Percentiles rank a stretch among this genome's conserved stretches.
Evolutionary conservation across 2,888 invertebrate genomes (phyloP).

Genomic region (Philhelius pedissequus): DNA sequence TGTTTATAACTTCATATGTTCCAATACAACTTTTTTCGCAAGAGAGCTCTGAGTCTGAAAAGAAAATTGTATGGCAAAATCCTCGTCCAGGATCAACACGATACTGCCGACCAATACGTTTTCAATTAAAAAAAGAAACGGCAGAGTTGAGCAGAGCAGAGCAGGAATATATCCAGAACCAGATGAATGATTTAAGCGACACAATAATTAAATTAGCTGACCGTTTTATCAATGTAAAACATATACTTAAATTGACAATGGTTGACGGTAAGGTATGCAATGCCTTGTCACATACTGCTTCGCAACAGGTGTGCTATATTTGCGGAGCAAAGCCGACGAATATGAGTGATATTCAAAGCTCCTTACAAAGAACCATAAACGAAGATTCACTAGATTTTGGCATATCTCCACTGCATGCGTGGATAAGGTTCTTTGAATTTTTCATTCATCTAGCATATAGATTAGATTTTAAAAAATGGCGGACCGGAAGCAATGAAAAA

Average conservation of each 20-base stretch:
- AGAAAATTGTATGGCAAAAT: conserved; percentile 17
- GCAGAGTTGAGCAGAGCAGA: conserved; percentile 18
- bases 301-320: background rate
- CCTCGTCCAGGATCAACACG: conserved; percentile 8
- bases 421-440: too few relatives aligned
- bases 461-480: too few relatives aligned
- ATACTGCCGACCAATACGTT: conserved; percentile 19
- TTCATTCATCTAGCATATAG: too few relatives aligned
- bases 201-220: background rate
- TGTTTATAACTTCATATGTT: conserved; percentile 8
- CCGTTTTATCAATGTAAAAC: background rate
- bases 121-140: conserved; percentile 3
- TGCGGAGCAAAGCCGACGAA: background rate
- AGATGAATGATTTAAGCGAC: background rate
- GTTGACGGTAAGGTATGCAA: conserved; percentile 4
- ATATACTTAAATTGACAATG: background rate
- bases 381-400: too few relatives aligned
- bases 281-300: conserved; percentile 1
- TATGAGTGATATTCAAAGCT: background rate
- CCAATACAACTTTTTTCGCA: conserved; percentile 17
- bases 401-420: too few relatives aligned
- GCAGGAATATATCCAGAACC: background rate
- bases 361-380: background rate
- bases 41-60: background rate
- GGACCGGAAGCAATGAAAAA: too few relatives aligned